Conservation (phyloP, 2,888 invertebrate genomes). For the Tuberolachnus salignus region DNA sequence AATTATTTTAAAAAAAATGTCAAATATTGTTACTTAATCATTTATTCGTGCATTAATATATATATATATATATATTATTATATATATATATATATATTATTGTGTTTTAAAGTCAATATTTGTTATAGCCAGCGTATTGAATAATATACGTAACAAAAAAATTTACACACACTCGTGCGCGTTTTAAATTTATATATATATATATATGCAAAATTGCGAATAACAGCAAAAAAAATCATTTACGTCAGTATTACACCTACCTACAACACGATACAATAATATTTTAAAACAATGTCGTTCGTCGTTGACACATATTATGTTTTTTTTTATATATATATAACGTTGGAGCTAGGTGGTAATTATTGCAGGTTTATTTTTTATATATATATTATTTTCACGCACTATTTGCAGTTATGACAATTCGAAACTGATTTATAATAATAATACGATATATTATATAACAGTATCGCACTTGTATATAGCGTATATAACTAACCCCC, state of each 20-base stretch:
- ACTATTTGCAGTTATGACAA: slow-evolving; percentile 13
- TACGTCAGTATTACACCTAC: slow-evolving; percentile 34
- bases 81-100: no score
- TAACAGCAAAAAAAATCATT: background rate
- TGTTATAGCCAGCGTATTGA: background rate
- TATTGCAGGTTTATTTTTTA: slow-evolving; percentile 14
- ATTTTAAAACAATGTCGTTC: slow-evolving; percentile 25
- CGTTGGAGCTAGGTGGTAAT: background rate
- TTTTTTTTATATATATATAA: no score
- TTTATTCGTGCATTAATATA: slow-evolving; percentile 7
- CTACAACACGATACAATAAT: slow-evolving; percentile 1
- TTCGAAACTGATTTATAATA: slow-evolving; percentile 26
- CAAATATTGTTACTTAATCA: slow-evolving; percentile 20
- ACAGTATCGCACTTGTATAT: background rate
- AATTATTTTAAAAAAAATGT: background rate
- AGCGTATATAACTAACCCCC: background rate
- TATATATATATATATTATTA: no score
- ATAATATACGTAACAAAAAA: slow-evolving; percentile 4
- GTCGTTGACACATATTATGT: slow-evolving; percentile 17
- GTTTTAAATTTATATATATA: background rate
- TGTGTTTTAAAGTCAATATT: slow-evolving; percentile 19
- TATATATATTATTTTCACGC: slow-evolving; percentile 41
- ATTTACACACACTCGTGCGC: background rate
- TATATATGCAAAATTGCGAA: background rate
- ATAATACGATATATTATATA: background rate